phyloP scores from a whole-genome alignment of 2,888 invertebrate species.

The Orchesella flavescens region DNA sequence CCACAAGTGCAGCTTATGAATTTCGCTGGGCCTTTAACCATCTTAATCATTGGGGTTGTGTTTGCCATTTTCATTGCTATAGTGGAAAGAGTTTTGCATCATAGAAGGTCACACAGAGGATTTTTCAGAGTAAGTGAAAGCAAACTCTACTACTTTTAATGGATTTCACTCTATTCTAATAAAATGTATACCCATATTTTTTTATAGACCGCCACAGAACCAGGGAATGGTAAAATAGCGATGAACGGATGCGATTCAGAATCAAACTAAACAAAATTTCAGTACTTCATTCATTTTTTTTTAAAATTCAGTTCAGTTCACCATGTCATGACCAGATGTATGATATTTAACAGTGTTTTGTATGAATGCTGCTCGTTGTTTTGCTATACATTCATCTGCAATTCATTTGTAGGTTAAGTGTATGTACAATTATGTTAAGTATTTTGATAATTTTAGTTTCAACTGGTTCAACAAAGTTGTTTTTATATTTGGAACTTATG shows the following conservation, averaged over 20 bases:
- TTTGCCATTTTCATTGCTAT: conserved; percentile 70
- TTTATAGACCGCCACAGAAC: conserved; percentile 68
- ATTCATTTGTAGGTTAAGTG: too few relatives aligned
- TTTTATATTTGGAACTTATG: too few relatives aligned
- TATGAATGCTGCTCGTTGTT: too few relatives aligned
- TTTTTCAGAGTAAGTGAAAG: conserved; percentile 69
- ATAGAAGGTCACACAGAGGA: conserved; percentile 70
- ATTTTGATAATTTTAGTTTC: too few relatives aligned
- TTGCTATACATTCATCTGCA: too few relatives aligned
- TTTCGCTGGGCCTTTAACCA: conserved; percentile 70
- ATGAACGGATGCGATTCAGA: conserved; percentile 71
- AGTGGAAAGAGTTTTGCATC: conserved; percentile 69
- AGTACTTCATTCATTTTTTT: too few relatives aligned
- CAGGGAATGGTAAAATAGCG: conserved; percentile 71
- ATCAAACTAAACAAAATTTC: conserved; percentile 55
- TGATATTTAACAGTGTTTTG: too few relatives aligned
- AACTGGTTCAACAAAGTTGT: too few relatives aligned
- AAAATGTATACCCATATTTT: not conserved
- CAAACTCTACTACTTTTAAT: not conserved
- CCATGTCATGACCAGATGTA: too few relatives aligned
- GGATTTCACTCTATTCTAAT: not conserved
- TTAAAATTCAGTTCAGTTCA: too few relatives aligned
- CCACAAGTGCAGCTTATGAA: conserved; percentile 69
- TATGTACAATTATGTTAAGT: too few relatives aligned
- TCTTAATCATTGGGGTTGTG: conserved; percentile 68